Base-by-base conservation (phyloP, 2,113 vertebrate genomes). In the Tursiops truncatus region DNA sequence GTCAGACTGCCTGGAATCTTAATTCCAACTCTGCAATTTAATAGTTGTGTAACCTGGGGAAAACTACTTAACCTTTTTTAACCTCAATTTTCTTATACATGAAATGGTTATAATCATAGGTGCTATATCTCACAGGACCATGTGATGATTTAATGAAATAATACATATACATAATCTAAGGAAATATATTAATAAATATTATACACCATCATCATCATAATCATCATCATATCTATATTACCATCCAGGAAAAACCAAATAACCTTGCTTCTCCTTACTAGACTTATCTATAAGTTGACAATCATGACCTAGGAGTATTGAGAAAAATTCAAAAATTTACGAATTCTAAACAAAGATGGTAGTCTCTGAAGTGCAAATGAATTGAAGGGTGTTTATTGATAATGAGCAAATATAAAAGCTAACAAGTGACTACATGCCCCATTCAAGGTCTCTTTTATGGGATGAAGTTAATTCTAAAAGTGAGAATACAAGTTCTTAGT, bases 81-180 rank as follows among this genome's bases (percentile, higher is more conserved):
- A 62, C 58, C 58, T 58, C 33, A 38, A 44, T 67, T 81, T 79
- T 89, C 41, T 95, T 9, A 82, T 53, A 36, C 82, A 85, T 94
- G 58, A 94, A 97, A 80, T 94, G 76, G 25, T 62, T 94, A 67
- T n/a, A 77, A 25, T 68, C 87, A 92, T 63, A 87, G 6, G 11
- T 33, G 3, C 14, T 47, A 21, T 95, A 88, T 47, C 4, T 70
- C 82, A 86, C 31, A 94, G 12, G 25, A 2, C 13, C 60, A 91
- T 47, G 3, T 90, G 28, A 85, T 9, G 89, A 96, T 93, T 96
- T 62, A 97, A 65, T 85, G 20, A 96, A 65, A 60, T 71, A 58
- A 36, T 53, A n/a, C 3, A 20, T 58, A 80, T n/a, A 63, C 4
- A 25, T 62, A 73, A 28, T 87, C 1, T 89, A 93, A 90, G 12